Conservation (phyloP, 1,140 invertebrate species). For the Chelonus insularis region DNA sequence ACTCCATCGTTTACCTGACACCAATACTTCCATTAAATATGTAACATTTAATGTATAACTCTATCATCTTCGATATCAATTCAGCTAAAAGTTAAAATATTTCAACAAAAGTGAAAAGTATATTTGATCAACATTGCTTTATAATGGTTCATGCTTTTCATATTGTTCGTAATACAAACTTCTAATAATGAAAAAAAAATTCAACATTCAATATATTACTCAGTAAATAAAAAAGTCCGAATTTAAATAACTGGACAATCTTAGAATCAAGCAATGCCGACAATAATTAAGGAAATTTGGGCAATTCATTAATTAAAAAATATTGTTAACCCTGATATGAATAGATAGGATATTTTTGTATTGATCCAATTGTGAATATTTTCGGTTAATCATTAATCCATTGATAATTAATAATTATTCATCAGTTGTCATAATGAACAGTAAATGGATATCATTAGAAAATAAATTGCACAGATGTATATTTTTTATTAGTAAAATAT, state of each 20-base stretch:
- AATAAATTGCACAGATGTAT: no score
- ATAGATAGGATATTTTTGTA: constrained; percentile 58
- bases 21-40: no score
- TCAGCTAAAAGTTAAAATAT: no score
- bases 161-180: no score
- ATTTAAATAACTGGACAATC: constrained; percentile 46
- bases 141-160: no score
- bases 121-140: no score
- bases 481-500: no score
- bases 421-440: constrained; percentile 28
- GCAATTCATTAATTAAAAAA: constrained; percentile 35
- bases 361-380: constrained; percentile 37
- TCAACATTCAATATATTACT: neutral
- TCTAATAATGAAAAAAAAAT: neutral
- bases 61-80: no score
- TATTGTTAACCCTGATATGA: constrained; percentile 34
- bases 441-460: constrained; percentile 2
- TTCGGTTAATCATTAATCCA: no score
- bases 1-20: no score
- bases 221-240: constrained; percentile 8
- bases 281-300: constrained; percentile 48
- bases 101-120: no score
- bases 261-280: constrained; percentile 54
- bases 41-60: no score
- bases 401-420: constrained; percentile 31